Base-by-base conservation (phyloP, 2,888 invertebrate species). In the Andrena camellia region DNA sequence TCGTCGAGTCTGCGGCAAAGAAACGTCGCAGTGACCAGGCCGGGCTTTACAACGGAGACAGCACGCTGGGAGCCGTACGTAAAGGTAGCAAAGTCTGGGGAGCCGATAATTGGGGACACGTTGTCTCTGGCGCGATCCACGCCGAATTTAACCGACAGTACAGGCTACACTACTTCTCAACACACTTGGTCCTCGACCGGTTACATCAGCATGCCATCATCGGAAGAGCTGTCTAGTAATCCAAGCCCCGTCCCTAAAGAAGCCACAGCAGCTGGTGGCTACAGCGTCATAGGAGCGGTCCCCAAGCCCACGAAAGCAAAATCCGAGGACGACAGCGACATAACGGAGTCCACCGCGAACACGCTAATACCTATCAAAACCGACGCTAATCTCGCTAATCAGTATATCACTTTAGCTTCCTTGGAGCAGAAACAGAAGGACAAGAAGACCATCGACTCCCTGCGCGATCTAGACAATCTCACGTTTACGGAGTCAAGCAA, bases 61-160 rank as follows among this genome's bases (percentile, higher is more conserved):
- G 84, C 89, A 17, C 86, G 92, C 7, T 92, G 94, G 93, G 93
- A 93, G n/a, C 88, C 93, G 0, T 94, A 94, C 64, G 91, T 92
- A 2, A 93, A 93, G 74, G 90, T 92, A 6, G 87, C 91, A 2
- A 92, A 93, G 60, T 86, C 89, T 4, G 90, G 90, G 8, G 91
- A 93, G 42, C 85, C 91, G 0, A 81, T 85, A 0, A 71, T 90
- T 1, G 88, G 89, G 17, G 94, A 94, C n/a, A 85, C 90, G 0
- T 81, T 91, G 1, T 93, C 94, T 0, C 78, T 93, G n/a, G 92
- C 93, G 4, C 91, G 93, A 17, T 94, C 94, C 13, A 93, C 94
- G 10, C 93, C 94, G 2, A 94, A 94, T 83, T 86, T 94, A 31
- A 92, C 92, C 0, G 94, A 94, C 13, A 89, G 86, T 13, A 86